phyloP scores from a whole-genome alignment of 2,113 vertebrate species.

The Cochlearius cochlearius region DNA sequence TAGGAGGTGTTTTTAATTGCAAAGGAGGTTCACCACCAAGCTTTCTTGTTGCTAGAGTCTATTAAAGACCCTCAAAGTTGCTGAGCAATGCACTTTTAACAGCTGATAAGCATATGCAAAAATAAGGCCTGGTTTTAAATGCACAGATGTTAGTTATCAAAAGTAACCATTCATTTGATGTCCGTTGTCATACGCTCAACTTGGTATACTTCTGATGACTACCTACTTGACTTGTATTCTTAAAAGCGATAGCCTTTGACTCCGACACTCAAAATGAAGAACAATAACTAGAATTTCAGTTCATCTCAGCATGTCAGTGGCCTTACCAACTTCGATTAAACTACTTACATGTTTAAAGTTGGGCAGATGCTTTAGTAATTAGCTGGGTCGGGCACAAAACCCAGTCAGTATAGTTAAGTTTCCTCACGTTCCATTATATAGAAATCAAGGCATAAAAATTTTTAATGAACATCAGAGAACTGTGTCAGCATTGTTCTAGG shows the following conservation, averaged over 20 bases:
- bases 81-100: background rate
- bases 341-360: background rate
- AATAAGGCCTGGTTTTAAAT: background rate
- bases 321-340: background rate
- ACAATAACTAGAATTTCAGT: background rate
- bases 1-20: background rate
- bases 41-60: background rate
- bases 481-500: conserved; percentile 66
- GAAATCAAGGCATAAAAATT: conserved; percentile 62
- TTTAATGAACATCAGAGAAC: conserved; percentile 66
- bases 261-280: background rate
- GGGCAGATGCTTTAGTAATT: background rate
- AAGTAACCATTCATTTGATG: conserved; percentile 4
- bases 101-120: background rate
- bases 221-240: background rate
- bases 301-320: background rate
- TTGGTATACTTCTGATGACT: background rate
- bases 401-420: background rate
- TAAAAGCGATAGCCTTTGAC: background rate
- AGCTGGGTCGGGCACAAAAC: background rate
- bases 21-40: background rate
- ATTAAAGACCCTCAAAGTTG: background rate
- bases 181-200: background rate
- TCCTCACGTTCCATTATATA: conserved; percentile 30
- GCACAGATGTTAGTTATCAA: background rate